A percentile compares a stretch with the other conserved stretches of the same genome.
Conservation (phyloP, 2,113 vertebrate species). For the Sceloporus tristichus region DNA sequence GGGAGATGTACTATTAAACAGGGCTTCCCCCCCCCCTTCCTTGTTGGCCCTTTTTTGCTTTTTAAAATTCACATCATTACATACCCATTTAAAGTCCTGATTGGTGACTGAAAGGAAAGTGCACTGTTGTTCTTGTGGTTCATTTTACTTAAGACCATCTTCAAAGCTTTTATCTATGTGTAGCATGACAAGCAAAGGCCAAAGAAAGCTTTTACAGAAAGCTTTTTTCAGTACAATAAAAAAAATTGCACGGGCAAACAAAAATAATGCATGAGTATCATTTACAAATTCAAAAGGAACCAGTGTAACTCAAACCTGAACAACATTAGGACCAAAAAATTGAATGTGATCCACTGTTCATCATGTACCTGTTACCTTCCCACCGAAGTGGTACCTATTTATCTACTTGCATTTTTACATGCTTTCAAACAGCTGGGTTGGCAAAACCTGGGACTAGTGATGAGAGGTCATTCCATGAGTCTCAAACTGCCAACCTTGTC, state of each 20-base stretch:
- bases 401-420: too few species aligned
- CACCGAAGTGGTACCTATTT: too few species aligned
- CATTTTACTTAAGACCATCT: conserved; percentile 65
- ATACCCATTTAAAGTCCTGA: conserved; percentile 58
- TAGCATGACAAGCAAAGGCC: conserved; percentile 58
- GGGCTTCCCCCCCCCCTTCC: background rate
- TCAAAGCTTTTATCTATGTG: conserved; percentile 50
- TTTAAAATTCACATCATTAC: conserved; percentile 65
- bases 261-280: conserved; percentile 23
- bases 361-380: background rate
- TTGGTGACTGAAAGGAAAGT: conserved; percentile 58
- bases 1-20: conserved; percentile 70
- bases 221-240: conserved; percentile 57
- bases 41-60: conserved; percentile 51
- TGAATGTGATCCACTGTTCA: background rate
- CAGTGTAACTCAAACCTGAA: background rate
- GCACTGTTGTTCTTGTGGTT: conserved; percentile 48
- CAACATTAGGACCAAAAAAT: background rate
- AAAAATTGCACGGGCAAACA: conserved; percentile 50
- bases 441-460: too few species aligned
- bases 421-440: too few species aligned
- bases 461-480: too few species aligned
- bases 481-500: too few species aligned
- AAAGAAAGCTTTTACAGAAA: conserved; percentile 44
- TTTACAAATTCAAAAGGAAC: background rate